Conservation (phyloP, 2,888 invertebrate genomes). For the Piscicola geometra region DNA sequence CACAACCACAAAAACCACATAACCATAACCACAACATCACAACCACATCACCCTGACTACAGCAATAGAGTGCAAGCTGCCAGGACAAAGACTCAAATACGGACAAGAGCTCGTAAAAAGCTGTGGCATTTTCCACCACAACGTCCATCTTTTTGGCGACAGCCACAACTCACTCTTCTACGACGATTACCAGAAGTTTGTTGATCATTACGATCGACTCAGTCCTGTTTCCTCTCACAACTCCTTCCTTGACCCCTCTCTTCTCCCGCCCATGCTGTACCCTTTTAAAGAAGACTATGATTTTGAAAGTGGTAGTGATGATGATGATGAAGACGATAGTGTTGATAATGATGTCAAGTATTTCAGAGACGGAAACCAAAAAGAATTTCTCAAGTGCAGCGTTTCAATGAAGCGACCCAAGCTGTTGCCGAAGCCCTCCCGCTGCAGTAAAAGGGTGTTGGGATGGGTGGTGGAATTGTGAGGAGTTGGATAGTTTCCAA, state of each 20-base stretch:
- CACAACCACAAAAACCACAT: no score
- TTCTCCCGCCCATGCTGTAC: not conserved
- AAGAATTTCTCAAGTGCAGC: conserved; percentile 22
- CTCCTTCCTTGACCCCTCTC: no score
- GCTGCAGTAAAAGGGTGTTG: no score
- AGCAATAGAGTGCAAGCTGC: not conserved
- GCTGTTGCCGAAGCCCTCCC: conserved; percentile 5
- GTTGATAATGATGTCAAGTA: not conserved
- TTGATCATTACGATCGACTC: not conserved
- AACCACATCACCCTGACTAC: not conserved
- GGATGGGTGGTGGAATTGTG: no score
- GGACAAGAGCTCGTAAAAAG: not conserved
- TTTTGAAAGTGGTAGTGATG: conserved; percentile 2
- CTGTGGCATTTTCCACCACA: not conserved
- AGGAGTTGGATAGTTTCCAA: no score
- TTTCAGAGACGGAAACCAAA: conserved; percentile 7
- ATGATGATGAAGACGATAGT: not conserved
- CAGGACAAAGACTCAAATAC: not conserved
- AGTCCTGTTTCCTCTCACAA: no score
- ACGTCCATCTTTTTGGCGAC: not conserved
- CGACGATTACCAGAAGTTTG: not conserved
- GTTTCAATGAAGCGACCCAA: not conserved
- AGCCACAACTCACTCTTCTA: not conserved
- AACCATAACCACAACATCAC: no score
- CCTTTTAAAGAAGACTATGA: no score